These are phyloP conservation scores for Stigmatopora argus DNA, from an alignment of 2,113 vertebrate genomes.

Conservation along the genomic window DNA sequence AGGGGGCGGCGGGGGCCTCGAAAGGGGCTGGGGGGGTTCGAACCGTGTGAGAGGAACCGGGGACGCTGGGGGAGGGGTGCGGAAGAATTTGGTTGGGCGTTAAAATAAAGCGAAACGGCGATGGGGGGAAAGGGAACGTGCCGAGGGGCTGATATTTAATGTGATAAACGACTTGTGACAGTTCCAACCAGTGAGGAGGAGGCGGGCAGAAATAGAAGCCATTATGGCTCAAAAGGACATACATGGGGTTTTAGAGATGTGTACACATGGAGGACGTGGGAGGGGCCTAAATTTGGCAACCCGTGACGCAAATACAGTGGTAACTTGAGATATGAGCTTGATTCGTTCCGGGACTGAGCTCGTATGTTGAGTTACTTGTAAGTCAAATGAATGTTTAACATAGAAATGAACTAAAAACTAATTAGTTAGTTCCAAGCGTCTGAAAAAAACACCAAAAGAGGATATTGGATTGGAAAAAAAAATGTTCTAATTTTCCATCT, in stretches of 20 bases:
- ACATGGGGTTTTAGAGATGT: conserved; percentile 50
- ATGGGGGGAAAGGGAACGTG: conserved; percentile 49
- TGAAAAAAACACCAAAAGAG: no score
- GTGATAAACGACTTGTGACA: conserved; percentile 79
- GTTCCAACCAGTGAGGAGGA: conserved; percentile 67
- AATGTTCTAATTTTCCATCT: no score
- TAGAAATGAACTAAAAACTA: no score
- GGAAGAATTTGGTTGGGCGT: conserved; percentile 43
- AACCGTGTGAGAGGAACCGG: conserved; percentile 44
- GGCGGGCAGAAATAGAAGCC: conserved; percentile 69
- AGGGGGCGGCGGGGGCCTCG: conserved; percentile 53
- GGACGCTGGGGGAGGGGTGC: conserved; percentile 51
- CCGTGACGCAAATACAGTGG: no score
- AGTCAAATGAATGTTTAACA: no score
- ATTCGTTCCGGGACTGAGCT: no score
- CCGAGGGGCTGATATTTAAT: conserved; percentile 75
- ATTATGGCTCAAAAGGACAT: conserved; percentile 61
- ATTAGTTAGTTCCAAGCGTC: no score
- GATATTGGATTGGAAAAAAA: no score
- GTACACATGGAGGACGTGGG: conserved; percentile 36
- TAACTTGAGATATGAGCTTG: no score
- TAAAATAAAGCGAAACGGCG: conserved; percentile 28
- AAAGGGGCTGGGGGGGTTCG: conserved; percentile 10
- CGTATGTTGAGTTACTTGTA: no score
- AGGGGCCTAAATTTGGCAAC: neutral